Conservation (phyloP, 2,797 vertebrate species). For the Psittacula echo region DNA sequence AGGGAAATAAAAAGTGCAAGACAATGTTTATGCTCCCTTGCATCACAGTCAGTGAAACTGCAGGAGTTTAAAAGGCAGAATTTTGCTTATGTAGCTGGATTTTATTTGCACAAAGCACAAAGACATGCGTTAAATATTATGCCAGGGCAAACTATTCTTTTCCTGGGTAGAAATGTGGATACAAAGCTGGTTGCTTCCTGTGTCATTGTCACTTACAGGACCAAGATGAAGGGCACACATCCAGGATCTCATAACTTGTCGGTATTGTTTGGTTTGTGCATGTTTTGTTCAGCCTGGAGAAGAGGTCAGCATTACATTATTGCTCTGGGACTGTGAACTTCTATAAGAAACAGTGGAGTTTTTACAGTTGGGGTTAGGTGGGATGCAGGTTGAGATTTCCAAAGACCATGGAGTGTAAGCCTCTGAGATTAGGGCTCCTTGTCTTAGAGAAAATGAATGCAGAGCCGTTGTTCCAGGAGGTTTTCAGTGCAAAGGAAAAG, state of each 20-base stretch:
- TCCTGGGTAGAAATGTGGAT: not conserved
- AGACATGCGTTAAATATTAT: not conserved
- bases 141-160: not conserved
- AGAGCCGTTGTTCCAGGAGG: not conserved
- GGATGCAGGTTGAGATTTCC: not conserved
- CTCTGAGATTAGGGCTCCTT: not conserved
- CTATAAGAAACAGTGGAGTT: not conserved
- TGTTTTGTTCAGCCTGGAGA: not conserved
- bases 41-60: not conserved
- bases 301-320: not conserved
- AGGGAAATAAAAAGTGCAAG: not conserved
- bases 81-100: not conserved
- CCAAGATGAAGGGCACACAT: not conserved
- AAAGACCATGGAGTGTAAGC: not conserved
- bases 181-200: not conserved
- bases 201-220: fast-evolving
- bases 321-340: not conserved
- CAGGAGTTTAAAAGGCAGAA: not conserved
- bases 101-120: not conserved
- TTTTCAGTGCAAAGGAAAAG: not conserved
- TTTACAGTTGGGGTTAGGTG: not conserved
- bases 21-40: not conserved
- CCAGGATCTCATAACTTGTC: too few relatives aligned
- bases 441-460: not conserved
- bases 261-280: not conserved